phyloP scores from a whole-genome alignment of 2,113 vertebrate species.

The Enhydra lutris region DNA sequence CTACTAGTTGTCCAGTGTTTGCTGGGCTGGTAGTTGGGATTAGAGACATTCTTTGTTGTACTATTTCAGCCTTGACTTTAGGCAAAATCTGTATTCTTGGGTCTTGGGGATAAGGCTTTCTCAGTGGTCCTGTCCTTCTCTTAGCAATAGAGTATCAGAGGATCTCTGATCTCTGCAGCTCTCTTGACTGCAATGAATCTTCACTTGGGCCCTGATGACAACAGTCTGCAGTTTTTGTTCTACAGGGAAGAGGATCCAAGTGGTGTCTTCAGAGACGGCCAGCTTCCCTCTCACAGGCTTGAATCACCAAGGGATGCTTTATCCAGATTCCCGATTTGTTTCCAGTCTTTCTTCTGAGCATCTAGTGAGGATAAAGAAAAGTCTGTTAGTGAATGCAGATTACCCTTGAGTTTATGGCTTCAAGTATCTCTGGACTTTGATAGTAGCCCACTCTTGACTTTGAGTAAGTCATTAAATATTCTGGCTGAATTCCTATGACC shows the following conservation, averaged over 20 bases:
- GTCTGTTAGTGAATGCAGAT: background rate
- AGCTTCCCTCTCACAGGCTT: background rate
- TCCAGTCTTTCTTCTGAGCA: background rate
- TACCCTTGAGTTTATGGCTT: background rate
- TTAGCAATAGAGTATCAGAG: background rate
- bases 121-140: background rate
- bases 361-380: background rate
- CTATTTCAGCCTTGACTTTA: background rate
- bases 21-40: background rate
- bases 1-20: background rate
- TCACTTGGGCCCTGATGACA: background rate
- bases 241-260: background rate
- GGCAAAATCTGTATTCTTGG: background rate
- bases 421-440: background rate
- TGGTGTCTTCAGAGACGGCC: background rate
- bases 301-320: background rate
- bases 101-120: background rate
- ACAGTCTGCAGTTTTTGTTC: background rate
- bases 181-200: background rate
- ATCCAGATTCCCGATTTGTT: background rate
- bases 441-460: background rate
- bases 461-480: background rate
- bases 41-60: background rate
- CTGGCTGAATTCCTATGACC: background rate
- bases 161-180: too few relatives aligned